Base-by-base conservation (phyloP, 92 coral and sea anemone species). In the Actinernus sp. region DNA sequence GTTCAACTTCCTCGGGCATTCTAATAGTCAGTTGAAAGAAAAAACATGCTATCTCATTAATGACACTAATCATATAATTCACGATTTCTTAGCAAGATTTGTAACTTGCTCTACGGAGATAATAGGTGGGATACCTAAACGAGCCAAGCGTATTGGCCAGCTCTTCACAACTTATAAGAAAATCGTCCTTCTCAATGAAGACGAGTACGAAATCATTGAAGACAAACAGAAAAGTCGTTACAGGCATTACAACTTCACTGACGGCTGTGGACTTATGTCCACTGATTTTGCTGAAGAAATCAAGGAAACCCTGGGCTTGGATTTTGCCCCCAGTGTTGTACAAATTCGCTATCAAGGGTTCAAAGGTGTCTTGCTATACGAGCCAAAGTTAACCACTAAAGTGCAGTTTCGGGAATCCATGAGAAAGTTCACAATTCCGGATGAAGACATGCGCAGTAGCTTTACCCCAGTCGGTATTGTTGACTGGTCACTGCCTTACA, bases 71-170 rank as follows among this genome's bases (percentile, higher is more conserved):
- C 49, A 36, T 23, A 69, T 75, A 56, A 84, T 92, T 40, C 68
- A 65, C 58, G 47, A 76, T 2, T 39, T 66, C 6, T 71, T 88
- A 23, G 63, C 72, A 16, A 63, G 69, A 55, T 92, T 92, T 68
- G 91, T 80, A 29, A 85, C 79, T 52, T 84, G 88, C 36, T 62
- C 81, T 7, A 71, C 55, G 38, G n/a, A n/a, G n/a, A n/a, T n/a
- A n/a, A 73, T 82, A 18, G 48, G 56, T 23, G 61, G 79, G 27
- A 44, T 81, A 2, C 86, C 75, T 1, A 88, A 76, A 17, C 77
- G 95, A 19, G 95, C 97, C 7, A 86, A 80, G 43, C 56, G 92
- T 6, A 81, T 92, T n/a, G 97, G 85, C 22, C 65, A 84, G 66
- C 78, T 92, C 25, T 86, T 92, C 37, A 76, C 97, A 12, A 59